Percentiles rank a stretch among this genome's conserved stretches.
These are phyloP conservation scores for Peromyscus eremicus DNA, from an alignment of 2,797 vertebrate genomes.

Conservation along the genomic window DNA sequence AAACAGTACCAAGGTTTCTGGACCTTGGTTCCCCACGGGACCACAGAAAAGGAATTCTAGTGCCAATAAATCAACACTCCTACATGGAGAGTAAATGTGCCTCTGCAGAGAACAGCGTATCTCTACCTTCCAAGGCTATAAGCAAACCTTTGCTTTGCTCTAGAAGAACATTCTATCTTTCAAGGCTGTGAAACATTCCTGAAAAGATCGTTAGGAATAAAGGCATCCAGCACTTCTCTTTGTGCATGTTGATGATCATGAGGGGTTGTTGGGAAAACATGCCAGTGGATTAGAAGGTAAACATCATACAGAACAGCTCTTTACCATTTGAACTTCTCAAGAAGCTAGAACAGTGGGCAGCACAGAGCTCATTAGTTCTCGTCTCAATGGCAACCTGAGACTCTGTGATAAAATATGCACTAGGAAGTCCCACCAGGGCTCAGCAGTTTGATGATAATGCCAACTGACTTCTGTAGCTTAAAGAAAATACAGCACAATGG, in stretches of 20 bases:
- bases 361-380: background rate
- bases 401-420: background rate
- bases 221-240: background rate
- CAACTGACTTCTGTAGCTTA: background rate
- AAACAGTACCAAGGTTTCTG: background rate
- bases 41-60: background rate
- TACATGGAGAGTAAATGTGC: background rate
- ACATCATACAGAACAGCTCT: background rate
- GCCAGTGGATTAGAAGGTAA: background rate
- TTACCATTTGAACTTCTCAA: background rate
- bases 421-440: background rate
- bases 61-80: background rate
- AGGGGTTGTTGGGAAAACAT: background rate
- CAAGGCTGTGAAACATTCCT: background rate
- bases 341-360: background rate
- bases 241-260: background rate
- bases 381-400: background rate
- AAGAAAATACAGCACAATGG: background rate
- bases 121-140: background rate
- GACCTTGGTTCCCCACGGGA: background rate
- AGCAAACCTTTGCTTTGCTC: slow-evolving; percentile 3
- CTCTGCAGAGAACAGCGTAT: background rate
- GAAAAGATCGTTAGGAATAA: background rate
- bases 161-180: background rate
- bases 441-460: background rate